Conservation (phyloP, 2,113 vertebrate genomes). For the Craseonycteris thonglongyai region DNA sequence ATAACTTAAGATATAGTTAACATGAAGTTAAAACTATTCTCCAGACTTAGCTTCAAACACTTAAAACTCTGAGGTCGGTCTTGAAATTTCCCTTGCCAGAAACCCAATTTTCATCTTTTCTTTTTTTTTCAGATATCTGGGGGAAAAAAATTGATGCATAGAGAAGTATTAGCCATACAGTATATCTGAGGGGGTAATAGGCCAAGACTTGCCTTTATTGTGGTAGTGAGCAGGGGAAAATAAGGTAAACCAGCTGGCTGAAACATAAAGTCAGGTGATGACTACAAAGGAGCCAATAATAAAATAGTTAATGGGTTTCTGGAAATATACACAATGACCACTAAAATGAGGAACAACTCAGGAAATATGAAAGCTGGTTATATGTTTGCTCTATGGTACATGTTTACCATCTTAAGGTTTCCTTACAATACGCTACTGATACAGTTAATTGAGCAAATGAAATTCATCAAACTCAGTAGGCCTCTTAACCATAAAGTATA, state of each 20-base stretch:
- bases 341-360: not conserved
- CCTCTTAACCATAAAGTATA: slow-evolving; percentile 24
- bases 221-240: not conserved
- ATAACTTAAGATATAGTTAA: not conserved
- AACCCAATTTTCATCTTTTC: not conserved
- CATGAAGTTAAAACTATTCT: not conserved
- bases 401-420: not conserved
- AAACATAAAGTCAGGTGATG: not conserved
- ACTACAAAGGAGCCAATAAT: not conserved
- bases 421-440: slow-evolving; percentile 18
- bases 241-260: not conserved
- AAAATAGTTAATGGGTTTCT: not conserved
- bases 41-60: not conserved
- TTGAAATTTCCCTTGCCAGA: slow-evolving; percentile 16
- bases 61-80: not conserved
- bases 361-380: not conserved
- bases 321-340: not conserved
- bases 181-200: not conserved
- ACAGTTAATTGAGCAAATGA: slow-evolving; percentile 19
- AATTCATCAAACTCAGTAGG: slow-evolving; percentile 33
- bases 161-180: not conserved
- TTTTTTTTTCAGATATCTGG: not conserved
- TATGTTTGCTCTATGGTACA: not conserved
- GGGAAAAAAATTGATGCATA: not conserved
- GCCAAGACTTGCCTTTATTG: not conserved